Conservation (phyloP, 1,140 invertebrate species). For the Ips nitidus region DNA sequence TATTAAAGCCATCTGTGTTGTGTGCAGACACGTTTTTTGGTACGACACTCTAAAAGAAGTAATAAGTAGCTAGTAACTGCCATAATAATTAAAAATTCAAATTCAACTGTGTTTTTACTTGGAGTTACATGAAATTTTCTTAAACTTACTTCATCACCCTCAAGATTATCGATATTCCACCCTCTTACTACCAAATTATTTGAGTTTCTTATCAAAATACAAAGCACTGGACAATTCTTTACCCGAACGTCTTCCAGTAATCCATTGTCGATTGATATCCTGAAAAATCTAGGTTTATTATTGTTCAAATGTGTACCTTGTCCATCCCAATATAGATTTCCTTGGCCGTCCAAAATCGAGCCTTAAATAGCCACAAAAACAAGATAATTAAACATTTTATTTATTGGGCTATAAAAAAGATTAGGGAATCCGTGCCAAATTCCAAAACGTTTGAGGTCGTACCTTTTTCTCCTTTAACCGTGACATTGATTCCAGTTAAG, state of each 20-base stretch:
- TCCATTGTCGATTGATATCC: slow-evolving; percentile 4
- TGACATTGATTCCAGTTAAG: slow-evolving; percentile 9
- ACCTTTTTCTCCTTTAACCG: slow-evolving; percentile 19
- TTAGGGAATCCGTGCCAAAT: background rate
- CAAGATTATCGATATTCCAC: slow-evolving; percentile 23
- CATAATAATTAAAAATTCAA: background rate
- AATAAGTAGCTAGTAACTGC: background rate
- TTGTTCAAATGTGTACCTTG: slow-evolving; percentile 10
- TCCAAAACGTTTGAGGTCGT: background rate
- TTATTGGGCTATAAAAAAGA: background rate
- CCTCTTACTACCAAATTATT: slow-evolving; percentile 14
- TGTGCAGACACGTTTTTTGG: slow-evolving; percentile 14
- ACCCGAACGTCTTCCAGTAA: slow-evolving; percentile 15
- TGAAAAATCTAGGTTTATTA: slow-evolving; percentile 13
- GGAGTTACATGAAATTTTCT: too few species aligned
- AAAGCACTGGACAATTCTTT: slow-evolving; percentile 17
- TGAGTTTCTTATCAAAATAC: background rate
- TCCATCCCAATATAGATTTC: slow-evolving; percentile 30
- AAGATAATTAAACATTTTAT: background rate
- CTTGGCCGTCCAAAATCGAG: slow-evolving; percentile 30
- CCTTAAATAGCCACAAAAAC: slow-evolving; percentile 6
- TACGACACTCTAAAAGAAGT: background rate
- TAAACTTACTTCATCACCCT: slow-evolving; percentile 11
- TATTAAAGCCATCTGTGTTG: slow-evolving; percentile 32
- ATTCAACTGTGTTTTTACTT: too few species aligned